A percentile compares a stretch with the other conserved stretches of the same genome.
Conservation (phyloP, 2,888 invertebrate species). For the Cistogaster globosa region DNA sequence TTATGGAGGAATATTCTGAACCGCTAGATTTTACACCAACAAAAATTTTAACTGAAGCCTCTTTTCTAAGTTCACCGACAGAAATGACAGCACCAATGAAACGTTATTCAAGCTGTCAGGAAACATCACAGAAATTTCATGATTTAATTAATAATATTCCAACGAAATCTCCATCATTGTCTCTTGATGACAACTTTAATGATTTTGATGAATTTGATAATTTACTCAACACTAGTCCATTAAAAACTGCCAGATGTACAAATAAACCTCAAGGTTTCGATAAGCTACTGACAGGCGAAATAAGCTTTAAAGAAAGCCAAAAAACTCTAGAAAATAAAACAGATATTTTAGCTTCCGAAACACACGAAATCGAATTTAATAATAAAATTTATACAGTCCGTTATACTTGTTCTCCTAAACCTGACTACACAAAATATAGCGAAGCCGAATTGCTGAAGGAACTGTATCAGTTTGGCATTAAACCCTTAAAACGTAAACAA, state of each 20-base stretch:
- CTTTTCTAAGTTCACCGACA: conserved; percentile 76
- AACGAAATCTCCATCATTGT: not conserved
- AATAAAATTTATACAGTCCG: conserved; percentile 81
- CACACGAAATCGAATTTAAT: conserved; percentile 76
- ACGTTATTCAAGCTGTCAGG: conserved; percentile 72
- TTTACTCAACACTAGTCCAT: conserved; percentile 65
- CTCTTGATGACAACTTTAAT: conserved; percentile 74
- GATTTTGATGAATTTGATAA: conserved; percentile 79
- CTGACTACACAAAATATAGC: conserved; percentile 85
- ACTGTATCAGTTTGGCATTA: conserved; percentile 87
- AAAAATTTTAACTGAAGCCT: conserved; percentile 76
- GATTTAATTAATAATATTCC: conserved; percentile 71
- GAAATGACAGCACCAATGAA: conserved; percentile 73
- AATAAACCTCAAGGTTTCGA: conserved; percentile 77
- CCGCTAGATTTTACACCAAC: conserved; percentile 67
- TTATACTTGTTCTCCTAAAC: conserved; percentile 85
- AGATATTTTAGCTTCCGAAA: conserved; percentile 45
- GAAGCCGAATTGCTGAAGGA: conserved; percentile 85
- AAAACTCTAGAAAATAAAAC: not conserved
- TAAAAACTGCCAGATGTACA: not conserved
- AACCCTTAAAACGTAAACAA: conserved; percentile 87
- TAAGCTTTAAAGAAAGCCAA: conserved; percentile 70
- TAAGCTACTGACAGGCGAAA: conserved; percentile 76
- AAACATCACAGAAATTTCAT: conserved; percentile 74
- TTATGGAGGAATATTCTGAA: conserved; percentile 77